Conservation (phyloP, 2,797 vertebrate species). For the Centroberyx gerrardi region DNA sequence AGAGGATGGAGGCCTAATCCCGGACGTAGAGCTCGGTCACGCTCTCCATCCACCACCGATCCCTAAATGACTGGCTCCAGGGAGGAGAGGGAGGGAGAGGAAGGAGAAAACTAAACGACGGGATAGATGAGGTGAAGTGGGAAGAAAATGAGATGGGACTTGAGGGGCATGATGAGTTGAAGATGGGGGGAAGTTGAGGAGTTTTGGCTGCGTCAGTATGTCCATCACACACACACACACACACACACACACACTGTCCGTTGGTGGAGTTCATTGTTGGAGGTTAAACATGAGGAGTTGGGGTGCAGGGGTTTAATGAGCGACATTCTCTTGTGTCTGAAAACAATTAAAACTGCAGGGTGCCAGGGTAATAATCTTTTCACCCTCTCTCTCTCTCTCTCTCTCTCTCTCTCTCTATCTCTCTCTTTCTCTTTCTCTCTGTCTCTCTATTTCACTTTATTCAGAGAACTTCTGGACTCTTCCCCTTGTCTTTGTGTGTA, state of each 20-base stretch:
- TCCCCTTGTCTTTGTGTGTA: constrained; percentile 35
- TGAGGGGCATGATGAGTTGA: constrained; percentile 34
- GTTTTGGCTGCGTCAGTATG: constrained; percentile 41
- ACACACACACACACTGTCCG: background rate
- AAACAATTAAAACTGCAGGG: constrained; percentile 79
- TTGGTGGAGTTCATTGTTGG: constrained; percentile 42
- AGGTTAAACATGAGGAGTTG: constrained; percentile 40
- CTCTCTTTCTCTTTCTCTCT: constrained; percentile 37
- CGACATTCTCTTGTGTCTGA: constrained; percentile 75
- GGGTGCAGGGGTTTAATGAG: constrained; percentile 61
- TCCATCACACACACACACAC: background rate
- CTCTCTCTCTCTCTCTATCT: constrained; percentile 8
- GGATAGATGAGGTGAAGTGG: constrained; percentile 54
- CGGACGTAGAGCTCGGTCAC: constrained; percentile 62
- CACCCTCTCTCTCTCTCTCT: constrained; percentile 26
- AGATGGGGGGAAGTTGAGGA: constrained; percentile 29
- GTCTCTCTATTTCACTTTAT: constrained; percentile 40
- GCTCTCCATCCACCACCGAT: constrained; percentile 67
- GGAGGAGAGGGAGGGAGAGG: constrained; percentile 37
- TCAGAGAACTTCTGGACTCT: constrained; percentile 28
- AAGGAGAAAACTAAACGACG: constrained; percentile 37
- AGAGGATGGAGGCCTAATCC: constrained; percentile 63
- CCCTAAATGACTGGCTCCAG: constrained; percentile 66
- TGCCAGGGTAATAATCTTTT: constrained; percentile 56
- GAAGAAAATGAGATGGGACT: constrained; percentile 42